Conservation (phyloP, 2,113 vertebrate species). For the Dermatemys mawii region DNA sequence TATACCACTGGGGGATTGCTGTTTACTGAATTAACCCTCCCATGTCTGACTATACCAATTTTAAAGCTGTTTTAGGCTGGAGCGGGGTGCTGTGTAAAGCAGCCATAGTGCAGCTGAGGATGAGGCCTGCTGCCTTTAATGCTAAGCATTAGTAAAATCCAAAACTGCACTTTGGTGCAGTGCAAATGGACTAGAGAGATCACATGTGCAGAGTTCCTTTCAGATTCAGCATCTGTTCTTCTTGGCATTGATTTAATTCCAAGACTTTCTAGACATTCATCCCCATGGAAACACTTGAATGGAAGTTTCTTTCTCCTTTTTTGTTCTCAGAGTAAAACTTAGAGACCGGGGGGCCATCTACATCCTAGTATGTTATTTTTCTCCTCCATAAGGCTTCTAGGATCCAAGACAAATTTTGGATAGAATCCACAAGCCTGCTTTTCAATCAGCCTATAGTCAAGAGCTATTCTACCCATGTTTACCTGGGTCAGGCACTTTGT, state of each 20-base stretch:
- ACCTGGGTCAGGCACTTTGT: background rate
- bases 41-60: background rate
- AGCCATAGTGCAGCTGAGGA: constrained; percentile 20
- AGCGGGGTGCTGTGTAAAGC: constrained; percentile 21
- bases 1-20: background rate
- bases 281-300: constrained; percentile 72
- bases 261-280: constrained; percentile 62
- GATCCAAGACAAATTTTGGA: constrained; percentile 14
- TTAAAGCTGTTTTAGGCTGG: background rate
- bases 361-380: constrained; percentile 51
- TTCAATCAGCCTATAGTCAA: constrained; percentile 1
- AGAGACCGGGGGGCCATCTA: constrained; percentile 32
- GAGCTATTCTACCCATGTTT: background rate
- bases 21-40: background rate
- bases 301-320: constrained; percentile 57
- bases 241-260: constrained; percentile 57
- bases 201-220: constrained; percentile 32
- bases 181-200: background rate
- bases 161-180: constrained; percentile 30
- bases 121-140: background rate
- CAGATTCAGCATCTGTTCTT: constrained; percentile 55
- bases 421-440: background rate
- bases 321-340: constrained; percentile 68
- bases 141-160: constrained; percentile 28
- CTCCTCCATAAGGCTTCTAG: constrained; percentile 18